A percentile compares a stretch with the other conserved stretches of the same genome.
phyloP scores from a whole-genome alignment of 2,888 invertebrate species.

The Trachelus stipa region DNA sequence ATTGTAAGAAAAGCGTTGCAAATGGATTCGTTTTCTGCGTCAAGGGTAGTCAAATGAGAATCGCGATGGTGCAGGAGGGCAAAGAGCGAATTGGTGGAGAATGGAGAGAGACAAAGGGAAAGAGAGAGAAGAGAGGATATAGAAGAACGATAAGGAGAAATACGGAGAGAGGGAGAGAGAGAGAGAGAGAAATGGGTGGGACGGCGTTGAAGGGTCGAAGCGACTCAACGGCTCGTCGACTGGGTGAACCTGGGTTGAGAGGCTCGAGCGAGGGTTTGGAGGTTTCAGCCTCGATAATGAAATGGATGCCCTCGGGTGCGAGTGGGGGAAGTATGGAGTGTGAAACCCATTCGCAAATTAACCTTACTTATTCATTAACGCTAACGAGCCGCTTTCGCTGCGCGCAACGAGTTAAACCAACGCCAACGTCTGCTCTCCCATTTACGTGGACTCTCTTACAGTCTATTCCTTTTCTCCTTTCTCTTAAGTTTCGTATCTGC shows the following conservation, averaged over 20 bases:
- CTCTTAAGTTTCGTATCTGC: not conserved
- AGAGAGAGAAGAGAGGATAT: not conserved
- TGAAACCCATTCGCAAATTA: slow-evolving; percentile 61
- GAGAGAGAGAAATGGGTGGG: slow-evolving; percentile 10
- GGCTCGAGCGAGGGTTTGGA: slow-evolving; percentile 27
- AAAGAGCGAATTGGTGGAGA: not conserved
- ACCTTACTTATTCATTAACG: slow-evolving; percentile 63
- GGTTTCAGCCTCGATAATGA: slow-evolving; percentile 56
- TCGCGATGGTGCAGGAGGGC: not conserved
- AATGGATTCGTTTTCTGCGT: not conserved
- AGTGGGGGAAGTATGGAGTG: slow-evolving; percentile 41
- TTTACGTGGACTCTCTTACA: not conserved
- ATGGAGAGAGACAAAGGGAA: not conserved
- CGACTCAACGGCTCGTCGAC: slow-evolving; percentile 18
- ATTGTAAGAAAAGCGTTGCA: not conserved
- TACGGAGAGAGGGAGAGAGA: slow-evolving; percentile 8
- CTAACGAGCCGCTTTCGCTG: slow-evolving; percentile 45
- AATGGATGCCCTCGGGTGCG: slow-evolving; percentile 56
- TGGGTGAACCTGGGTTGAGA: slow-evolving; percentile 23
- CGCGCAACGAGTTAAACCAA: not conserved
- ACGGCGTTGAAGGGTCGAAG: slow-evolving; percentile 15
- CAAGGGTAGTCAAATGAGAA: not conserved
- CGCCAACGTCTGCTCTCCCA: not conserved
- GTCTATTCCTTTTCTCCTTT: not conserved
- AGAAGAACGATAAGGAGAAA: not conserved